Percentiles rank a stretch among this genome's conserved stretches.
Conservation (phyloP, 2,797 vertebrate genomes). For the Lagodon rhomboides region DNA sequence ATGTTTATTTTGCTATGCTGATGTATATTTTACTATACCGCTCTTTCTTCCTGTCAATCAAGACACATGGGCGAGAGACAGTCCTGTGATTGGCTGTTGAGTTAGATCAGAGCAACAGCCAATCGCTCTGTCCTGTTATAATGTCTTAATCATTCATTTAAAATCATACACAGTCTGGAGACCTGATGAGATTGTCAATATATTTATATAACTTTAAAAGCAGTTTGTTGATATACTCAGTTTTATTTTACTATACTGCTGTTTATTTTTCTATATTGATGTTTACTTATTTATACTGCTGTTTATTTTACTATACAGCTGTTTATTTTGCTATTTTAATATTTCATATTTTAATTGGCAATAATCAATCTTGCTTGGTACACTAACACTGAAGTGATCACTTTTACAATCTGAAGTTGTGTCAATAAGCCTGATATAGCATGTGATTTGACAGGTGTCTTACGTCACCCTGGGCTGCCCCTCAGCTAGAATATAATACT, state of each 20-base stretch:
- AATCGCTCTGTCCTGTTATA: not conserved
- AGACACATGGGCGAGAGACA: not conserved
- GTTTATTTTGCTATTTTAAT: too few relatives aligned
- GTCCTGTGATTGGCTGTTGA: not conserved
- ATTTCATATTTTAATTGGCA: not conserved
- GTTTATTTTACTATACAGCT: too few relatives aligned
- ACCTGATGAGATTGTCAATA: not conserved
- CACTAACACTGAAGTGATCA: not conserved
- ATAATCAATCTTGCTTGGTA: not conserved
- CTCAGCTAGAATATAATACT: not conserved
- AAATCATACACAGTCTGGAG: rapidly evolving
- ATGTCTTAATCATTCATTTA: not conserved
- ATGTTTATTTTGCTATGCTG: not conserved
- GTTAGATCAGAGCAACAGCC: too few relatives aligned
- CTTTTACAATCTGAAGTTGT: not conserved
- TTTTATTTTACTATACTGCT: not conserved
- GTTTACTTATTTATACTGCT: too few relatives aligned
- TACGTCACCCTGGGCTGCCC: constrained; percentile 5
- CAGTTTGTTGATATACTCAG: not conserved
- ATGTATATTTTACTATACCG: not conserved
- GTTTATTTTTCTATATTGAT: not conserved
- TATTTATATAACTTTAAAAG: not conserved
- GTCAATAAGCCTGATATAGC: not conserved
- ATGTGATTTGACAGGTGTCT: not conserved
- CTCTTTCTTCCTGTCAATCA: not conserved